These are phyloP conservation scores for Slavum lentiscoides DNA, from an alignment of 2,888 invertebrate genomes.

Conservation along the genomic window DNA sequence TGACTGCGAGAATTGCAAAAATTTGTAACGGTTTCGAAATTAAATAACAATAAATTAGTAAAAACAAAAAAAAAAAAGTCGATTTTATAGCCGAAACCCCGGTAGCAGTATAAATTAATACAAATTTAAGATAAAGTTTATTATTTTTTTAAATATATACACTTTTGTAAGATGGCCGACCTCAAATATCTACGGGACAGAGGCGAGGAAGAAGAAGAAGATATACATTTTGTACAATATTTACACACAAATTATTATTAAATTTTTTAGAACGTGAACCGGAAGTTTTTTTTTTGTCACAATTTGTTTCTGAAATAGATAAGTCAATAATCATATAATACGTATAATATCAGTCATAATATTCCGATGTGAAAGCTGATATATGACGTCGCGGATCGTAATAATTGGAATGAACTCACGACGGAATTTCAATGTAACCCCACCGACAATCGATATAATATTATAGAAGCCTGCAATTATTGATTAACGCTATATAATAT, in stretches of 20 bases:
- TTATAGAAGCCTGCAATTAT: no score
- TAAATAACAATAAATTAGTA: neutral
- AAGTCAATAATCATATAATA: no score
- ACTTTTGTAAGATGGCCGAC: no score
- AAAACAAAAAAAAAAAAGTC: neutral
- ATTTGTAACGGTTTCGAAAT: neutral
- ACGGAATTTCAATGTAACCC: constrained; percentile 12
- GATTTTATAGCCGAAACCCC: no score
- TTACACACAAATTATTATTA: no score
- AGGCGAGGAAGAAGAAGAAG: no score
- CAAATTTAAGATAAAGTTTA: no score
- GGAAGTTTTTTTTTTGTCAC: neutral
- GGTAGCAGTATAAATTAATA: no score
- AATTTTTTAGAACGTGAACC: neutral
- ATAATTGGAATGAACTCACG: constrained; percentile 18
- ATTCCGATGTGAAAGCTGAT: constrained; percentile 46
- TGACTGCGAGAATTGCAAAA: no score
- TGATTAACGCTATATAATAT: neutral
- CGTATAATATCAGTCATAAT: constrained; percentile 32
- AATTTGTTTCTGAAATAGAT: constrained; percentile 10
- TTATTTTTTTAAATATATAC: no score
- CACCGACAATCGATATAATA: neutral
- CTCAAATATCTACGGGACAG: no score
- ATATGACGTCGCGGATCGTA: neutral
- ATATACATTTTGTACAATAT: no score